A percentile compares a stretch with the other conserved stretches of the same genome.
Evolutionary conservation across 2,113 vertebrate genomes (phyloP).

Genomic region (Puffinus mauretanicus): DNA sequence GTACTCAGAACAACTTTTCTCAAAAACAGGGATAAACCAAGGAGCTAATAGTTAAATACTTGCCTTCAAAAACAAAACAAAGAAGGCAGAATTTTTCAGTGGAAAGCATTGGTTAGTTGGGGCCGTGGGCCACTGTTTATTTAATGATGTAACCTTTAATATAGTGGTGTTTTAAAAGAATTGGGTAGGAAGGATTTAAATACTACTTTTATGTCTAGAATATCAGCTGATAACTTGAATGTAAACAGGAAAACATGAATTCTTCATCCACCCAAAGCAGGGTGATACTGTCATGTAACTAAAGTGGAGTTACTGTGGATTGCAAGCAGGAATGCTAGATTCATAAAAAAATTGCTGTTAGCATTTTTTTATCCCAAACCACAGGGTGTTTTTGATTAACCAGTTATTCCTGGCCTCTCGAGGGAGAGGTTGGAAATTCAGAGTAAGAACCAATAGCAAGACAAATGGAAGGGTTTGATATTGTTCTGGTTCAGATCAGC

Average conservation of each 20-base stretch:
- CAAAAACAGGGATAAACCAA: background rate
- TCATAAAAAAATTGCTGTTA: background rate
- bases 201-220: background rate
- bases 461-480: constrained; percentile 1
- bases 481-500: constrained; percentile 11
- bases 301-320: background rate
- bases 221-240: background rate
- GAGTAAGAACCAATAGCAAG: background rate
- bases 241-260: background rate
- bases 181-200: background rate
- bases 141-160: constrained; percentile 11
- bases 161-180: background rate
- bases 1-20: background rate
- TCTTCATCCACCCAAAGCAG: background rate
- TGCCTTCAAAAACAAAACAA: background rate
- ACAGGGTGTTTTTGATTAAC: constrained; percentile 53
- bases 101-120: background rate
- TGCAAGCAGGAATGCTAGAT: background rate
- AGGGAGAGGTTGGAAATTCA: constrained; percentile 21
- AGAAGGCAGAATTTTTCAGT: background rate
- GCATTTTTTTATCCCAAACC: background rate
- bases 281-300: background rate
- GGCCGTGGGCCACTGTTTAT: background rate
- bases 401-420: constrained; percentile 32
- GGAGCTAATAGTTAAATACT: background rate